Evolutionary conservation across 2,797 vertebrate species (phyloP).

Genomic region (Hipposideros larvatus): DNA sequence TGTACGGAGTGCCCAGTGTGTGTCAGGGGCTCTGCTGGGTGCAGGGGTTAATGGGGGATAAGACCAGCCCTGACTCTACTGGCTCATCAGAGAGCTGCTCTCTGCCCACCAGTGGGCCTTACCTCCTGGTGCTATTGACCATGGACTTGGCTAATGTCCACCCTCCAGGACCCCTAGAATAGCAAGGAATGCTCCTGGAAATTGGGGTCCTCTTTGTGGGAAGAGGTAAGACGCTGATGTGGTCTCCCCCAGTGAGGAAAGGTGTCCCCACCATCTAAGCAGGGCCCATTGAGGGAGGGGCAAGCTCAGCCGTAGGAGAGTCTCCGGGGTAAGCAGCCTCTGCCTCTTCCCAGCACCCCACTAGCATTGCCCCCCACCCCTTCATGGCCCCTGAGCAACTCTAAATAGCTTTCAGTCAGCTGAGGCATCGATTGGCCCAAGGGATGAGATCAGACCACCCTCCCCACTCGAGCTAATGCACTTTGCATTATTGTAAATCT

Average conservation of each 20-base stretch:
- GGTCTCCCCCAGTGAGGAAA: not conserved
- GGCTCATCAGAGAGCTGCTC: accelerated
- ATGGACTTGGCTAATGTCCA: not conserved
- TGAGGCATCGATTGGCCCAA: not conserved
- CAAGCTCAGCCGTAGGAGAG: not conserved
- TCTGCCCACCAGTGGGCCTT: not conserved
- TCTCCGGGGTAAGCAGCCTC: not conserved
- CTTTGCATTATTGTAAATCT: not conserved
- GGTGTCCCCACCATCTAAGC: not conserved
- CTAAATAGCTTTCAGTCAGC: not conserved
- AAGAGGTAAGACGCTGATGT: not conserved
- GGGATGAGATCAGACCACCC: not conserved
- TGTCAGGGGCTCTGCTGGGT: not conserved
- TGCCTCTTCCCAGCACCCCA: not conserved
- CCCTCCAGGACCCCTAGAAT: not conserved
- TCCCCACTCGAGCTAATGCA: not conserved
- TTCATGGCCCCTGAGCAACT: not conserved
- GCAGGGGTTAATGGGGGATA: not conserved
- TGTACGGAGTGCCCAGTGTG: not conserved
- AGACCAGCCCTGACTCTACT: accelerated
- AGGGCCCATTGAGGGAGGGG: not conserved
- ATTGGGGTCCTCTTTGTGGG: not conserved
- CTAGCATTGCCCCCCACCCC: not conserved
- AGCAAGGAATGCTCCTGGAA: not conserved
- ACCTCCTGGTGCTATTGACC: not conserved